Base-by-base conservation (phyloP, 2,113 vertebrate genomes). In the Tyrannus savana region DNA sequence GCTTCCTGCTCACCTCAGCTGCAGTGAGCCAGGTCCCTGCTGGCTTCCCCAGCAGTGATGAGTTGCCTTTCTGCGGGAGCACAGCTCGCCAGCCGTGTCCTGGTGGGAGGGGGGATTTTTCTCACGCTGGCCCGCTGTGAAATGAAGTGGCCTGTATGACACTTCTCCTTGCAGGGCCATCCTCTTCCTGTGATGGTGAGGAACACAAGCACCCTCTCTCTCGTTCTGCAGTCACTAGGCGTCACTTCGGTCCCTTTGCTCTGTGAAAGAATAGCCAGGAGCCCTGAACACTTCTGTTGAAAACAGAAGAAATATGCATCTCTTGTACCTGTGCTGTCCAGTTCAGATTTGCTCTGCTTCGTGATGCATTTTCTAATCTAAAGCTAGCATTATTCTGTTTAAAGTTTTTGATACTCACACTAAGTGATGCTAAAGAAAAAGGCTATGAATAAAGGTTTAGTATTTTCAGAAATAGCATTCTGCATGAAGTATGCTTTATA, bases 221-320 rank as follows among this genome's bases (percentile, higher is more conserved):
- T 47, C 30, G 37, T 62, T 93, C 82, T 75, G 23, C 60, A 42
- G 60, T 59, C 37, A 63, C 9, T 62, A 28, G 24, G 14, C 2
- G 3, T 37, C 33, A 68, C 25, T 55, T 71, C 7, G 28, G 46
- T 77, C 25, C 11, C n/a, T 62, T 28, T 78, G 23, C 28, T 75
- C 10, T 82, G 0, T 50, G 62, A 42, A 87, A 63, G 42, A 68
- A 35, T 25, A 71, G 22, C 50, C 42, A 63, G 56, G 62, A 93
- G 31, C 9, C 11, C 47, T 50, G 39, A 67, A 21, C 8, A 1
- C 1, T 4, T 71, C n/a, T 67, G 66, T 15, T 0, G 0, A 79
- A 47, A 59, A 37, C 13, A 74, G 56, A 15, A 28, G 23, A 78
- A 75, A 39, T 10, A 2, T 35, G 12, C 7, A 14, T 25, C n/a